phyloP scores from a whole-genome alignment of 2,113 vertebrate genomes.

The Pachyramphus minor region DNA sequence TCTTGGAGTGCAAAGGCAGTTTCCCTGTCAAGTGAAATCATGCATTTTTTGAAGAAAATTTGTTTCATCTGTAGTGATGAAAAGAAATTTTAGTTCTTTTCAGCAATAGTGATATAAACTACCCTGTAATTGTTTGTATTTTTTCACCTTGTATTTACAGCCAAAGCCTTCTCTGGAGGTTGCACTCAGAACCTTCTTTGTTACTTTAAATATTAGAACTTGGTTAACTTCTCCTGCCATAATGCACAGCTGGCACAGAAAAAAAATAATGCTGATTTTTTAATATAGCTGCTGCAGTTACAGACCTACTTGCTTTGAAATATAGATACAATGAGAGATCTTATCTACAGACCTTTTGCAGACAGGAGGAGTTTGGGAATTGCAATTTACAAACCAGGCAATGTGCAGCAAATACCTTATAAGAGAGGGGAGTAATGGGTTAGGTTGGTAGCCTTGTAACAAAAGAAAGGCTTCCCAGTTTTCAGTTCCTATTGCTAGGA shows the following conservation, averaged over 20 bases:
- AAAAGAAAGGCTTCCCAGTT: background rate
- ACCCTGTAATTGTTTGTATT: background rate
- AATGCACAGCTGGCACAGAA: background rate
- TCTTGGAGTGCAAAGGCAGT: background rate
- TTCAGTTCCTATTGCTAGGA: background rate
- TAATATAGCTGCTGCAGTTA: background rate
- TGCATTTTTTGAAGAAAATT: background rate
- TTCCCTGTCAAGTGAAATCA: background rate
- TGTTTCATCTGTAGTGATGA: background rate
- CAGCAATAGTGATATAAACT: background rate
- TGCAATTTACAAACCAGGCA: background rate
- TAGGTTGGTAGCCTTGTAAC: background rate
- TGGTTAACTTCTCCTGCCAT: background rate
- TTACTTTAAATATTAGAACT: background rate
- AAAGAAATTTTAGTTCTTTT: background rate
- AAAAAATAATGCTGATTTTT: background rate
- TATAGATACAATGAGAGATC: background rate
- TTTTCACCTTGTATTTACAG: background rate
- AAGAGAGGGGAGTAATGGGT: background rate
- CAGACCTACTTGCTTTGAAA: background rate
- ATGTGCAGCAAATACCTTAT: background rate
- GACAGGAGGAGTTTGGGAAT: background rate
- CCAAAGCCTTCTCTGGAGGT: background rate
- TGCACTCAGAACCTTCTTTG: background rate
- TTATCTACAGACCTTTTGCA: background rate